Evolutionary conservation across 53 echinoderm and acorn worm genomes (phyloP), one percentile per base, ranked within the genome.

Genomic region (Arbacia lixula): DNA sequence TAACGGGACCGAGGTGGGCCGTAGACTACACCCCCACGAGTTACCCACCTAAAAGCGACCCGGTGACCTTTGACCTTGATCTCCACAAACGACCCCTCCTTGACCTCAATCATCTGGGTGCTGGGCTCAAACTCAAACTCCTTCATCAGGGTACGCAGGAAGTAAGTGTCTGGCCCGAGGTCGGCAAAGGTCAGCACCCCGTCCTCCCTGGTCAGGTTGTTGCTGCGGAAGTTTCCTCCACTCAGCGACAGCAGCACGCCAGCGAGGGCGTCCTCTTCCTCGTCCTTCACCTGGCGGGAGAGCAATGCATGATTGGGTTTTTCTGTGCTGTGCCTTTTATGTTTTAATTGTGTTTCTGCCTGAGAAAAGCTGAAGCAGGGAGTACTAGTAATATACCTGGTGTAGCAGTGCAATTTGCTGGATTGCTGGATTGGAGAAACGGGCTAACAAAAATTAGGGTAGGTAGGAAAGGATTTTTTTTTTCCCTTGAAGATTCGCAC

Each of bases 151-250:
- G 98, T 87, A 30, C 94, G 71, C 49, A 97, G 83, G 80, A 90
- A 97, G 71, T 97, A 97, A 52, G 90, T 90, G 77, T 94, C 94
- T 25, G 98, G 90, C 12, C 88, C 91, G 39, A 94, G 92, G 72
- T 86, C 87, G 2, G 51, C 77, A 62, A 96, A 90, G 52, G 85
- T 83, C 60, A 94, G 77, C 40, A 81, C 76, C 12, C 98, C 98
- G 11, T 90, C 86, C 42, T 90, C 86, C 57, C 90, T 85, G 29
- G 98, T 97, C 66, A 94, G 71, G 76, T 97, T 94, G 82, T 97
- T 97, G 82, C 94, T 97, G 53, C 98, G 92, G 88, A 97, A 97
- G 73, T 79, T 93, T 29, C 94, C 92, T 53, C 99, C 99, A 38
- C 94, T 99, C 56, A 99, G 65, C 11, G 99, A 99, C 42, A 99